Evolutionary conservation across 1,140 invertebrate genomes (phyloP), one percentile per base, ranked within the genome.

Genomic region (Micrasema minimum): DNA sequence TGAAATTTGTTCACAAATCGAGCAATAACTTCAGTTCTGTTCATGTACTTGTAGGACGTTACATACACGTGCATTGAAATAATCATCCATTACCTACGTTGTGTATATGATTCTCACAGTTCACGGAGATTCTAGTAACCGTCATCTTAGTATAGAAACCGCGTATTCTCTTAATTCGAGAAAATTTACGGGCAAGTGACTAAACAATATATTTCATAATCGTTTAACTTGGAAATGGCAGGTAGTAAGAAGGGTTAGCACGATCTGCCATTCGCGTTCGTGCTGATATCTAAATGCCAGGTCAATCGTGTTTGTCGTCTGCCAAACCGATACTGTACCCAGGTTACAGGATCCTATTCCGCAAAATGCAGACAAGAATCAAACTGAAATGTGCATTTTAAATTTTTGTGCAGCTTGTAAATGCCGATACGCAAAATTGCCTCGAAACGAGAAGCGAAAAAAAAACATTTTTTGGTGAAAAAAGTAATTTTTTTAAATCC

Each of bases 251-350:
- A 59, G 38, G 55, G 55, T 59, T 59, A 59, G 55, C 55, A 59
- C 55, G 55, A 38, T 59, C 37, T 59, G 55, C 35, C 55, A 59
- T 59, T 59, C 37, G 55, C 55, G 38, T 59, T 59, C 37, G 55
- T 43, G 55, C 55, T 7, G 26, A 31, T 31, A 51, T 12, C 48
- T 41, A 59, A 59, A 59, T 59, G 55, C 38, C 55, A 59, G 55
- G 55, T 59, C 55, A 59, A 41, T 59, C 55, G 55, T 59, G 55
- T 59, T 59, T 59, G 55, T 59, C 55, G 55, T 59, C 55, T 59
- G 55, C 55, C 55, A 41, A 55, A 20, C 51, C 26, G 37, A 59
- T 59, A 59, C 55, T 59, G 55, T 35, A 59, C 55, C 55, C 12
- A 59, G 55, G n/a, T 31, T 18, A 18, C 16, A 55, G 26, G 23